These are phyloP conservation scores for Synodontis membranacea DNA, from an alignment of 2,113 vertebrate genomes.

Conservation along the genomic window DNA sequence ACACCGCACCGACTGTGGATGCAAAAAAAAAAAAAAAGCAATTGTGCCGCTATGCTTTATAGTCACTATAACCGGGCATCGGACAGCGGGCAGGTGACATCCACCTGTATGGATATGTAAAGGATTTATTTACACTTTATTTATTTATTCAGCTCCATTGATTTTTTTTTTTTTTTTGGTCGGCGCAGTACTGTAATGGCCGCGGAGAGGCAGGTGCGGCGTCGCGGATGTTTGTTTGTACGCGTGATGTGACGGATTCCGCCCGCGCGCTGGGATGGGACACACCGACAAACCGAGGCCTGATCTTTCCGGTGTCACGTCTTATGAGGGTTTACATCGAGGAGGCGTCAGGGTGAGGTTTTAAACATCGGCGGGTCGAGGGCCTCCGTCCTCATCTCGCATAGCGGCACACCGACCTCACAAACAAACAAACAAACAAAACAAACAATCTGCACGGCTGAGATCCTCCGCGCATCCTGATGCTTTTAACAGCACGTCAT, in stretches of 20 bases:
- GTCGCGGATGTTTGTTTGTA: conserved; percentile 56
- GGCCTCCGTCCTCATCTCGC: neutral
- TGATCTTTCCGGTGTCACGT: conserved; percentile 19
- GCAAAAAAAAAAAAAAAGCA: conserved; percentile 26
- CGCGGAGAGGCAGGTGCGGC: conserved; percentile 74
- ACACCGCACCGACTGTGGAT: conserved; percentile 32
- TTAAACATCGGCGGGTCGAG: neutral
- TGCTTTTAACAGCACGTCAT: conserved; percentile 9
- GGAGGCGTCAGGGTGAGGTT: neutral
- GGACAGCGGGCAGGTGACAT: conserved; percentile 28
- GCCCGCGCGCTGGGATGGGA: conserved; percentile 36
- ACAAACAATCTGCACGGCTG: neutral
- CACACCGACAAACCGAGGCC: conserved; percentile 56
- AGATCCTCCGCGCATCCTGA: neutral
- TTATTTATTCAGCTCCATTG: conserved; percentile 42
- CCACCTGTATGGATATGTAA: conserved; percentile 49
- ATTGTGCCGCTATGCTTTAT: conserved; percentile 17
- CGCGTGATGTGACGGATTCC: conserved; percentile 66
- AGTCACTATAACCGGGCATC: neutral
- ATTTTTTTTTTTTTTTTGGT: conserved; percentile 14
- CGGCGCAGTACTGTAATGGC: conserved; percentile 63
- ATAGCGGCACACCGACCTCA: neutral
- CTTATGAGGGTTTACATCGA: neutral
- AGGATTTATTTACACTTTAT: conserved; percentile 61
- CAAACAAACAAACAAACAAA: neutral